These are phyloP conservation scores for Maconellicoccus hirsutus DNA, from an alignment of 1,140 invertebrate species.

Conservation along the genomic window DNA sequence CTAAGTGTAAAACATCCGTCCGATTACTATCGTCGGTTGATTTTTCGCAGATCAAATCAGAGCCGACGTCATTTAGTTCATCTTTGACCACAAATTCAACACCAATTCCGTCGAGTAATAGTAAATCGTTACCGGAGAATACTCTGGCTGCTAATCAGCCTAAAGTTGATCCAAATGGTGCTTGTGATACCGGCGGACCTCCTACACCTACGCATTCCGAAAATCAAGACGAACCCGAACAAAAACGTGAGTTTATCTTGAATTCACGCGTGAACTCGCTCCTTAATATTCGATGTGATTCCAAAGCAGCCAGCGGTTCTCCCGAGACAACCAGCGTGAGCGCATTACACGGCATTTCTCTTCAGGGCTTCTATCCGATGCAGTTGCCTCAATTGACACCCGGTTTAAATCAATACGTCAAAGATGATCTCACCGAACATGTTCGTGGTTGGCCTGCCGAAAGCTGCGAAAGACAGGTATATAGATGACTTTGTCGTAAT, in stretches of 20 bases:
- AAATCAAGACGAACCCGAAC: slow-evolving; percentile 43
- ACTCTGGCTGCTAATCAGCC: background rate
- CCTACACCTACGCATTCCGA: slow-evolving; percentile 59
- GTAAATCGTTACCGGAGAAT: background rate
- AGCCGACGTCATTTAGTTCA: slow-evolving; percentile 20
- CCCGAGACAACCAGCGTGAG: slow-evolving; percentile 6
- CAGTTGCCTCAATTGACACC: slow-evolving; percentile 61
- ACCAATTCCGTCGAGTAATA: background rate
- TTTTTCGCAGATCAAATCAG: slow-evolving; percentile 24
- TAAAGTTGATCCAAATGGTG: slow-evolving; percentile 28
- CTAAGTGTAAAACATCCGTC: background rate
- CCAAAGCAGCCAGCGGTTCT: slow-evolving; percentile 10
- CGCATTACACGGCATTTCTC: slow-evolving; percentile 21
- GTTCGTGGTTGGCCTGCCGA: slow-evolving; percentile 87
- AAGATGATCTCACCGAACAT: slow-evolving; percentile 79
- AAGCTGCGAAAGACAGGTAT: slow-evolving; percentile 82
- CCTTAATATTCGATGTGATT: background rate
- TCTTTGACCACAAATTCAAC: slow-evolving; percentile 17
- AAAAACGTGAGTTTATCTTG: slow-evolving; percentile 16
- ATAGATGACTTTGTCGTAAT: background rate
- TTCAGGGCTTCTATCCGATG: slow-evolving; percentile 33
- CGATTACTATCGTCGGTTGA: too few relatives aligned
- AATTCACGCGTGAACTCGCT: background rate
- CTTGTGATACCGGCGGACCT: slow-evolving; percentile 38
- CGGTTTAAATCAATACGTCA: slow-evolving; percentile 74